Evolutionary conservation across 2,113 vertebrate species (phyloP).

Genomic region (Orcinus orca): DNA sequence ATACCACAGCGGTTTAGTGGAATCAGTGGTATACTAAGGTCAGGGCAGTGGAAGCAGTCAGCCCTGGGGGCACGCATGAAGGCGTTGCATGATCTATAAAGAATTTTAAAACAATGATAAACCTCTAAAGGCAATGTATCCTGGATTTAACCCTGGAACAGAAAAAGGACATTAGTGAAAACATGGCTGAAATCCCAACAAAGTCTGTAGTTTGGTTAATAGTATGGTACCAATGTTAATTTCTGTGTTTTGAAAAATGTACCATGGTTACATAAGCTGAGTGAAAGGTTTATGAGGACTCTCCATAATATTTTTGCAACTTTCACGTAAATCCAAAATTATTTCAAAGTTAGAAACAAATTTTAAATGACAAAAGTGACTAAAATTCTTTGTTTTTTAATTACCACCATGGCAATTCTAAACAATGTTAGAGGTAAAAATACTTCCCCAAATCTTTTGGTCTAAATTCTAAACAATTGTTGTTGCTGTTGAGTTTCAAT

Average conservation of each 20-base stretch:
- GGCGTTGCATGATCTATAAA: neutral
- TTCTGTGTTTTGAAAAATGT: neutral
- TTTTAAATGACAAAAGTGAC: neutral
- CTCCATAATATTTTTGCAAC: neutral
- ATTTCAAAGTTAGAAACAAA: neutral
- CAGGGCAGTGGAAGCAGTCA: neutral
- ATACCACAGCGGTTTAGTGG: neutral
- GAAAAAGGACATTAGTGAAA: neutral
- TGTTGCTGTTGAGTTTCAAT: neutral
- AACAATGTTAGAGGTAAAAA: neutral
- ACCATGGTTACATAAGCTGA: neutral
- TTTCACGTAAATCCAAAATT: neutral
- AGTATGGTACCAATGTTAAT: neutral
- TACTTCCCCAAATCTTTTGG: neutral
- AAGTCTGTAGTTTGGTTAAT: neutral
- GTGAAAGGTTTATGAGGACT: neutral
- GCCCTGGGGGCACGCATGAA: neutral
- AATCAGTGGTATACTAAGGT: neutral
- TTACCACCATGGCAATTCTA: neutral
- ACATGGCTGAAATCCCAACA: neutral
- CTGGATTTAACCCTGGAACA: neutral
- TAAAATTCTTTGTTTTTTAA: neutral
- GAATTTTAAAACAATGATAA: constrained; percentile 28
- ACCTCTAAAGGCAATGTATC: neutral
- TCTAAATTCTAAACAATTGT: neutral